Percentiles rank a stretch among this genome's conserved stretches.
These are phyloP conservation scores for Eurosta solidaginis DNA, from an alignment of 1,140 invertebrate genomes.

Conservation along the genomic window DNA sequence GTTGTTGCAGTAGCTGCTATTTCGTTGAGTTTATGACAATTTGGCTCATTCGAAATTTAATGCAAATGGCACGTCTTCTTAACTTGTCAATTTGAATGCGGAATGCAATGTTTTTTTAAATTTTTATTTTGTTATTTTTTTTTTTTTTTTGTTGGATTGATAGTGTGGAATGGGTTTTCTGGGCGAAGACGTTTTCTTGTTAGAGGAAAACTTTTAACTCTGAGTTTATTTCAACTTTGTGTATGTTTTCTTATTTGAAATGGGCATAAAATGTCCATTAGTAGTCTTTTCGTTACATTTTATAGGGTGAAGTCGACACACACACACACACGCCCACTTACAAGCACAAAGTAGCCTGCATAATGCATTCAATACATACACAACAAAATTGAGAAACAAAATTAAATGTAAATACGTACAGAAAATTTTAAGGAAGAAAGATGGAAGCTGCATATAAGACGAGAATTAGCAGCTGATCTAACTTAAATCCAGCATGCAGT, in stretches of 20 bases:
- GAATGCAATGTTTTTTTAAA: background rate
- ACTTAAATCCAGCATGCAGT: background rate
- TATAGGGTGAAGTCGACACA: constrained; percentile 3
- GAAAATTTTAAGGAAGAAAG: background rate
- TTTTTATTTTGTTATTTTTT: background rate
- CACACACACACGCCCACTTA: background rate
- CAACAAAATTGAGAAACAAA: background rate
- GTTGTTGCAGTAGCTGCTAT: background rate
- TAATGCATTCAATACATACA: background rate
- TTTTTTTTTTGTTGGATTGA: background rate
- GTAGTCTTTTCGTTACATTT: constrained; percentile 23
- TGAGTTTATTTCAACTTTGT: background rate
- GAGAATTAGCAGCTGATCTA: background rate
- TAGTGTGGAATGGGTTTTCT: background rate
- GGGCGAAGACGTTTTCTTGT: background rate
- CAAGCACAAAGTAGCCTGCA: background rate
- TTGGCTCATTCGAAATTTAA: constrained; percentile 12
- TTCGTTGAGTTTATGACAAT: constrained; percentile 5
- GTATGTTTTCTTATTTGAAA: background rate
- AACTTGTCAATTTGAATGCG: constrained; percentile 26
- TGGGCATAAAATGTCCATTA: constrained; percentile 31
- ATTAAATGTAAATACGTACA: background rate
- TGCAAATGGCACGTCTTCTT: constrained; percentile 31
- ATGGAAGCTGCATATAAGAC: background rate
- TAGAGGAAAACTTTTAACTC: background rate